Base-by-base conservation (phyloP, 1,140 invertebrate genomes). In the Sycophila sp. region DNA sequence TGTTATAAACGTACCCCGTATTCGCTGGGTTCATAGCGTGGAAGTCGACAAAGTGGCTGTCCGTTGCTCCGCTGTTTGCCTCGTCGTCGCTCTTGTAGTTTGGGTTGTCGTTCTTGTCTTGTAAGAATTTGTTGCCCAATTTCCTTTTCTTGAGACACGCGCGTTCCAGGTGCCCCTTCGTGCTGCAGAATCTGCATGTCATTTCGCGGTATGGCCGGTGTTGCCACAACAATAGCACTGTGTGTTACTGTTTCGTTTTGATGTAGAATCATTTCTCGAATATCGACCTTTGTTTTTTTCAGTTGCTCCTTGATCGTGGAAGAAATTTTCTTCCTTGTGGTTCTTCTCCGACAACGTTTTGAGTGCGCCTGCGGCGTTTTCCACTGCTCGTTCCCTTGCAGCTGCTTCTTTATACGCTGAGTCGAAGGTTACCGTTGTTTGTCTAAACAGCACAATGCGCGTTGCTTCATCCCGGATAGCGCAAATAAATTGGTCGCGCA, bases 371-470 rank as follows among this genome's bases (percentile, higher is more conserved):
- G 56, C 15, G 7, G 53, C 62, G 26, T 72, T 71, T 65, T 51
- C 51, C 26, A 45, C 36, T 11, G 73, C 69, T n/a, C n/a, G 19
- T 56, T 74, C 73, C 38, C 45, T 15, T n/a, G 66, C 67, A 2
- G 22, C 24, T 7, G 59, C 72, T 47, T 69, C 63, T 63, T 69
- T 55, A 4, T 66, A 36, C 19, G 67, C 72, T 15, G 13, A 34
- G 8, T 71, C 62, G 28, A 55, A 70, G 7, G 58, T 66, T n/a
- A 71, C 3, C 6, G 60, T 60, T 19, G 6, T 24, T 13, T 19
- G 19, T 32, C 67, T 70, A 49, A 73, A 71, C 0, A 73, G 55
- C 4, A 13, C 34, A 13, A 73, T 55, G 11, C 51, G 17, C 3
- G 24, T 30, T n/a, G 24, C 7, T 26, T 55, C 51, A 11, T 30